Evolutionary conservation across 2,797 vertebrate species (phyloP), one percentile per base, ranked within the genome.

Genomic region (Notolabrus celidotus): DNA sequence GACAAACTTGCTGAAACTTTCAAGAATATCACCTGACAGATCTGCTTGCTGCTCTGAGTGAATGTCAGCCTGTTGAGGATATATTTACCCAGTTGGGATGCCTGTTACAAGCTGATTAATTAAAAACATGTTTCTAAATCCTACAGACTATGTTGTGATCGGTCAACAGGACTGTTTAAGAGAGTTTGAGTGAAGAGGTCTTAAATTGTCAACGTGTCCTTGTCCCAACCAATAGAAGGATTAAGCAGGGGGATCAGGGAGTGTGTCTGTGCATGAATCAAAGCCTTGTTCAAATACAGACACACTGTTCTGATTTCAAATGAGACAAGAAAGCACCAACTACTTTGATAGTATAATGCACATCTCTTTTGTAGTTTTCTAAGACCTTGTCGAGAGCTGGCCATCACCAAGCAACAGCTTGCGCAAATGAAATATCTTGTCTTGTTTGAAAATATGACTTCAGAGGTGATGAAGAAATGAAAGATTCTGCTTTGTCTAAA

Each of bases 131-230:
- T 80, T 79, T 71, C 85, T 71, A 90, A 89, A 91, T 86, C 87
- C 86, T 17, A 16, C 50, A 73, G 86, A 80, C 84, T 75, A 58
- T 73, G 83, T 76, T 86, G 79, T 87, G 86, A 92, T 93, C 83
- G 86, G 91, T 93, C 91, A 93, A 90, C 91, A 89, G 83, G 86
- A 89, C 91, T 92, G 56, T 89, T 89, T 80, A 79, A 82, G 87
- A 79, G 84, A 84, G 77, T 88, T 88, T 88, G 89, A 91, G 83
- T 77, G 88, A 92, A 88, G 71, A 85, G 86, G 92, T 90, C 92
- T 95, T 94, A 95, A 93, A 93, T 80, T 95, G 94, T 95, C 94
- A 94, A 86, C 70, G 77, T 93, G 93, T 93, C 94, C 94, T 95
- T 95, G 94, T 94, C 93, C 88, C 74, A 83, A 83, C 86, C 92